These are phyloP conservation scores for Thamnaconus septentrionalis DNA, from an alignment of 2,113 vertebrate genomes.

Conservation along the genomic window DNA sequence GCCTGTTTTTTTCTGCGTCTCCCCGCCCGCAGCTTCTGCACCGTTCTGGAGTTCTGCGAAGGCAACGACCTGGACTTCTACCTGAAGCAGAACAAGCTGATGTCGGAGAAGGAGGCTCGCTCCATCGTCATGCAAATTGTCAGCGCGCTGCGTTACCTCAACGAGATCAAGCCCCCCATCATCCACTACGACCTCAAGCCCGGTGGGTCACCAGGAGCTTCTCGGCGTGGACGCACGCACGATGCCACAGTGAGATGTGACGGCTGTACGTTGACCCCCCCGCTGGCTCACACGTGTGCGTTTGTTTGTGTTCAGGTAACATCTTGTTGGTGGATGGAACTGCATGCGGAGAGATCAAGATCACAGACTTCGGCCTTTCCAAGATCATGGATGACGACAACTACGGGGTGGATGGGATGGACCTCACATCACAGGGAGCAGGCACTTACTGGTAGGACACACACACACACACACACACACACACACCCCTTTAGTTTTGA, in stretches of 20 bases:
- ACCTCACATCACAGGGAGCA: conserved; percentile 96
- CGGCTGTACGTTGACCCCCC: neutral
- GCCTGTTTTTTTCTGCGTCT: neutral
- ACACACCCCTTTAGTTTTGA: conserved; percentile 2
- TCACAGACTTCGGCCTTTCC: conserved; percentile 97
- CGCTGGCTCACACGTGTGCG: neutral
- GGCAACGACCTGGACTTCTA: conserved; percentile 99
- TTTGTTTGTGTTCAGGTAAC: conserved; percentile 79
- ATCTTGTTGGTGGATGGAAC: conserved; percentile 97
- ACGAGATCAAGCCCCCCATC: conserved; percentile 99
- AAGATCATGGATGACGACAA: conserved; percentile 99
- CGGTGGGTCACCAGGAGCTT: conserved; percentile 71
- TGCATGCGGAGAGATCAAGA: conserved; percentile 98
- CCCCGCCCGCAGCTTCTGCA: conserved; percentile 86
- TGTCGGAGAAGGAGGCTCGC: conserved; percentile 98
- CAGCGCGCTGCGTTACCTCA: conserved; percentile 98
- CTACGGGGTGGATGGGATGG: conserved; percentile 99
- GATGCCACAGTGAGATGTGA: neutral
- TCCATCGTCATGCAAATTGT: conserved; percentile 99
- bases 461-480: conserved; percentile 5
- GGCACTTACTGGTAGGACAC: conserved; percentile 94
- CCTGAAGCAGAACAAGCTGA: conserved; percentile 98
- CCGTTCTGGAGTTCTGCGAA: conserved; percentile 99
- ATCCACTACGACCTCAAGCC: conserved; percentile 99
- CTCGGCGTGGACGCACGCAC: too few species aligned